Evolutionary conservation across 1,140 invertebrate genomes (phyloP), one percentile per base, ranked within the genome.

Genomic region (Drosophila sechellia): DNA sequence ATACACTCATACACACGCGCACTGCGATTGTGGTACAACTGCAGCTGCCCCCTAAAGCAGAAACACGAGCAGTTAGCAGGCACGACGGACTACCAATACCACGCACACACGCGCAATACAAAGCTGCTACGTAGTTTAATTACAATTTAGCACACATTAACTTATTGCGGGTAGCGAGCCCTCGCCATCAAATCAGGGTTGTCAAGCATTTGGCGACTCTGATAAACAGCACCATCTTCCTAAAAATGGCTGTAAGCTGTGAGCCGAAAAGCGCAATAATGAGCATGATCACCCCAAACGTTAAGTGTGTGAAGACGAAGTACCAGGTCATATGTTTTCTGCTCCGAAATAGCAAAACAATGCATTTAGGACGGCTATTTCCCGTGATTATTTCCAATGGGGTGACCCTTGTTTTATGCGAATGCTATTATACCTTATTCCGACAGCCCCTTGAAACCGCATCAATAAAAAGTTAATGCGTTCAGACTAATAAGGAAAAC

Each of bases 1-100:
- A 50, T 45, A 70, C 57, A 39, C 45, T 64, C 48, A 53, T 46
- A 57, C 64, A 57, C 64, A 48, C 61, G 46, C 60, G 55, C 39
- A 40, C 43, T 37, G 17, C 22, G 31, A 50, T 57, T 64, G 81
- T 56, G 81, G 81, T 78, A 37, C 68, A 70, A 54, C 60, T 74
- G 58, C 46, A 58, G 15, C 60, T 65, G 63, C 57, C 55, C 27
- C 54, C 48, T 34, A 50, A 17, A 34, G 48, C 20, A 12, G n/a
- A n/a, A 34, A 22, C 40, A 31, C 53, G 54, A 25, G 37, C 31
- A n/a, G 20, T 34, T 43, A 34, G 42, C 20, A 5, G 34, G 34
- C 40, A 31, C 63, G 35, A 46, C 49, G 8, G 12, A 66, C n/a
- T 65, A 31, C 15, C 63, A 37, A 15, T 35, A 37, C 48, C 15